phyloP scores from a whole-genome alignment of 2,113 vertebrate species.

The cat (Felis catus) region F.catus_Fca126_mat1.0 CM031414.1:132252001-132252500 shows the following conservation, averaged over 20 bases:
- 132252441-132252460: not conserved
- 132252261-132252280: too few relatives aligned
- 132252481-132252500: not conserved
- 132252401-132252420: not conserved
- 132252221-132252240: not conserved
- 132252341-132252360: not conserved
- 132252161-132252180: not conserved
- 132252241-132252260: fast-evolving
- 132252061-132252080: conserved; percentile 8
- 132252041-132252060: conserved; percentile 23
- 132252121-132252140: fast-evolving
- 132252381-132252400: not conserved
- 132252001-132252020: conserved; percentile 57
- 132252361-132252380: not conserved
- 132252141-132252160: not conserved
- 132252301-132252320: not conserved
- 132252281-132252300: not conserved
- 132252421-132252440: not conserved
- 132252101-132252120: not conserved
- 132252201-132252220: not conserved
- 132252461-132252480: not conserved
- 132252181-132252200: fast-evolving
- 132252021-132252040: conserved; percentile 61
- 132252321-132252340: not conserved
- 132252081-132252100: not conserved